Conservation (phyloP, 2,888 invertebrate species). For the Macrosiphum euphorbiae region DNA sequence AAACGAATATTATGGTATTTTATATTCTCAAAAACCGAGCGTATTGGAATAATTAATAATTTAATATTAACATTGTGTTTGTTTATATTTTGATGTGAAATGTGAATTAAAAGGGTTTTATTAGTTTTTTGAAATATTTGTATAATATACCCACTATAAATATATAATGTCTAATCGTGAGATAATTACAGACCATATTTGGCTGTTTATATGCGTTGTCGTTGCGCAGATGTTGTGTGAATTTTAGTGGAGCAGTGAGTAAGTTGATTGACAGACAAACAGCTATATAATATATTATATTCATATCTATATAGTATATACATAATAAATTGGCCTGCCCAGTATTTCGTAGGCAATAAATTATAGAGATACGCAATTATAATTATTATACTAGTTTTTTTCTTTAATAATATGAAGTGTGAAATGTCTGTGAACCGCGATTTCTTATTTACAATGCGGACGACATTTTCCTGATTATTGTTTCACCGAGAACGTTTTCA, state of each 20-base stretch:
- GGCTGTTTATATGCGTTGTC: background rate
- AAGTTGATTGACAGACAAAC: slow-evolving; percentile 5
- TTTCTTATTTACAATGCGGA: background rate
- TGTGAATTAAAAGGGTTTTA: background rate
- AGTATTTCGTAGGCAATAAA: slow-evolving; percentile 13
- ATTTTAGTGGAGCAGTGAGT: background rate
- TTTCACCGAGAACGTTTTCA: slow-evolving; percentile 18
- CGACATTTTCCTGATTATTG: slow-evolving; percentile 52
- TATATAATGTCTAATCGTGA: background rate
- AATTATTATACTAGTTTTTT: slow-evolving; percentile 4
- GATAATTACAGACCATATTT: background rate
- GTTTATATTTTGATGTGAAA: background rate
- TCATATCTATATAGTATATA: background rate
- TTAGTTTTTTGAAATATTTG: background rate
- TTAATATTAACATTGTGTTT: background rate
- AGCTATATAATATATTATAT: background rate
- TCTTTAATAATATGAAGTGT: background rate
- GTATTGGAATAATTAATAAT: background rate
- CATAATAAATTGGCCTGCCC: background rate
- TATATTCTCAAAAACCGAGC: background rate
- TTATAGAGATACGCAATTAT: background rate
- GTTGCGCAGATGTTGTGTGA: slow-evolving; percentile 16
- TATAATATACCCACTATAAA: background rate
- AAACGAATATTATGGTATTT: background rate
- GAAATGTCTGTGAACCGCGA: background rate